Evolutionary conservation across 1,140 invertebrate genomes (phyloP), one percentile per base, ranked within the genome.

Genomic region (Drosophila oshimai): DNA sequence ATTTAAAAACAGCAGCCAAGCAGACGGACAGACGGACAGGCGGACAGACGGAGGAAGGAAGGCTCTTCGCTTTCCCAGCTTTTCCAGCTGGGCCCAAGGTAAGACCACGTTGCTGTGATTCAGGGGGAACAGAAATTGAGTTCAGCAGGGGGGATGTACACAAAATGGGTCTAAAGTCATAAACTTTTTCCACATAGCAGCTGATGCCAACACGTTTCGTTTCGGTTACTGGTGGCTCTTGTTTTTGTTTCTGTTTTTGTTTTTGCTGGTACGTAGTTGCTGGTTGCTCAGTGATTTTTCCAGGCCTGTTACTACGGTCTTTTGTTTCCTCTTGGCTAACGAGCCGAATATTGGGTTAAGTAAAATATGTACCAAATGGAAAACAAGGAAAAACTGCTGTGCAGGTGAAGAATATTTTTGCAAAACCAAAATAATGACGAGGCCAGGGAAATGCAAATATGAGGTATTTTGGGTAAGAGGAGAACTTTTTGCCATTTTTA

Each of bases 101-200:
- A 68, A 74, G 74, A 34, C 37, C 54, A 68, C 24, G 61, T 41
- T 34, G 65, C 67, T 24, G 67, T 77, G 74, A 76, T 78, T 77
- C 58, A 44, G 20, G 49, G 62, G 9, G 18, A 18, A 29, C 5
- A 26, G 36, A 67, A 80, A 84, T 80, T 86, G 75, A 84, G 80
- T 84, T 84, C 80, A 84, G 41, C 75, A 49, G 20, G 22, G 41
- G 55, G 61, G 33, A 29, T 47, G 55, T 60, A 79, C 75, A 84
- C 81, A 84, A 84, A 86, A 84, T 84, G 80, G 80, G 80, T 84
- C 80, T 84, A 84, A 84, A 84, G 80, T 84, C 80, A 84, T 84
- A 84, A 84, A 84, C 80, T 86, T 84, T 84, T 84, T 72, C 75
- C 80, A 72, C 75, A 84, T 58, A 74, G 74, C 79, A 84, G 80